Evolutionary conservation across 1,140 invertebrate species (phyloP), one percentile per base, ranked within the genome.

Genomic region (Drosophila aff.): DNA sequence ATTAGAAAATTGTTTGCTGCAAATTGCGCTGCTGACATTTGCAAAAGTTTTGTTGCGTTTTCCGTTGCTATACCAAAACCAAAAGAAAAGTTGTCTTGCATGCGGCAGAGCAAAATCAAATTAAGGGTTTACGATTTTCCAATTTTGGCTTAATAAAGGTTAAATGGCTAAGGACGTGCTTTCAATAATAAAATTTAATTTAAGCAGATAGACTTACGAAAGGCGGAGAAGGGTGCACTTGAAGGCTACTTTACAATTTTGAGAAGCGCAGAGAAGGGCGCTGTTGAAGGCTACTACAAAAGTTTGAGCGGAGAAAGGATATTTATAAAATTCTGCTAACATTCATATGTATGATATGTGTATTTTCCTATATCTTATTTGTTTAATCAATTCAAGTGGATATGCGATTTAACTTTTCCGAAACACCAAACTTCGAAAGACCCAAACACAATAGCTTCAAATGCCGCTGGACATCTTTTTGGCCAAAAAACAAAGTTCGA

Each of bases 11-110:
- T 77, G 77, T 66, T 76, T 57, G 63, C 69, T 41, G 53, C 65
- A 69, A 82, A 82, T 78, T 84, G 77, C 82, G 60, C 9, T 43
- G 82, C 82, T 85, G 82, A 85, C 82, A 87, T 87, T 82, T 86
- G 66, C 63, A 79, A 78, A 79, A 64, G 40, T 71, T 66, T 53
- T 31, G 40, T 41, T 68, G 49, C 57, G 44, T 57, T 76, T 65
- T 73, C 38, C 43, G 23, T 5, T 18, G 21, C 8, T 26, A 53
- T 44, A 13, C 33, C 52, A 62, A 76, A 49, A 38, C 31, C 40
- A 53, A 41, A 63, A n/a, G 53, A 57, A 82, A 78, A 76, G 62
- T 86, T 79, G 52, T 50, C 55, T 66, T 66, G 50, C 79, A 61
- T 41, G 61, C 44, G 43, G 23, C 28, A 18, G 15, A 43, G 13